These are phyloP conservation scores for Folsomia candida DNA, from an alignment of 2,888 invertebrate species.

Conservation along the genomic window DNA sequence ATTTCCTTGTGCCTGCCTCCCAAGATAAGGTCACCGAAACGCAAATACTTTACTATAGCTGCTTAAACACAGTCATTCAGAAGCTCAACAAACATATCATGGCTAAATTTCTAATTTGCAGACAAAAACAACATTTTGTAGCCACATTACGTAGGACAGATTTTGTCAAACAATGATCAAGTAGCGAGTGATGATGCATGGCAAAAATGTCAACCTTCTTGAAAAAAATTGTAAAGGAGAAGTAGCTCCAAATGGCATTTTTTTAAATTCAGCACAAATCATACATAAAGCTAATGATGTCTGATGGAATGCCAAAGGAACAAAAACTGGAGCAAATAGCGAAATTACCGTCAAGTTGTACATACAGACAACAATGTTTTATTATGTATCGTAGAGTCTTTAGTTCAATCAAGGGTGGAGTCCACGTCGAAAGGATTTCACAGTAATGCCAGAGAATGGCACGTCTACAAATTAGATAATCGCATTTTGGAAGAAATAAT, in stretches of 20 bases:
- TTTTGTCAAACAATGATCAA: too few species aligned
- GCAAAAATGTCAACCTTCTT: too few species aligned
- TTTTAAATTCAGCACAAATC: too few species aligned
- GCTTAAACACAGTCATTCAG: too few species aligned
- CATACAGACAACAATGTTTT: background rate
- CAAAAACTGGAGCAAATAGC: background rate
- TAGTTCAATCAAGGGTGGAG: background rate
- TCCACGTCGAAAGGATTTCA: background rate
- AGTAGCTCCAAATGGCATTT: too few species aligned
- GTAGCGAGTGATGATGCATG: too few species aligned
- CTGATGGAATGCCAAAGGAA: too few species aligned
- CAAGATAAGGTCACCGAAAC: background rate
- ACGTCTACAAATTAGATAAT: slow-evolving; percentile 1
- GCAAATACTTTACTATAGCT: background rate
- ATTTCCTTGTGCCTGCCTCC: background rate
- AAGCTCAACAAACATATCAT: background rate
- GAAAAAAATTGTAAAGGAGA: background rate
- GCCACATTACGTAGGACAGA: too few species aligned
- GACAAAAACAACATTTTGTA: background rate
- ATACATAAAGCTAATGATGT: too few species aligned
- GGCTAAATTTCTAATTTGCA: background rate
- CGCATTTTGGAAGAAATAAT: slow-evolving; percentile 6
- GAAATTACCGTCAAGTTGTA: background rate
- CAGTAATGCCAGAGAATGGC: background rate
- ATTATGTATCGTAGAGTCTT: background rate